phyloP scores from a whole-genome alignment of 1,140 invertebrate species.

The Cylas formicarius region DNA sequence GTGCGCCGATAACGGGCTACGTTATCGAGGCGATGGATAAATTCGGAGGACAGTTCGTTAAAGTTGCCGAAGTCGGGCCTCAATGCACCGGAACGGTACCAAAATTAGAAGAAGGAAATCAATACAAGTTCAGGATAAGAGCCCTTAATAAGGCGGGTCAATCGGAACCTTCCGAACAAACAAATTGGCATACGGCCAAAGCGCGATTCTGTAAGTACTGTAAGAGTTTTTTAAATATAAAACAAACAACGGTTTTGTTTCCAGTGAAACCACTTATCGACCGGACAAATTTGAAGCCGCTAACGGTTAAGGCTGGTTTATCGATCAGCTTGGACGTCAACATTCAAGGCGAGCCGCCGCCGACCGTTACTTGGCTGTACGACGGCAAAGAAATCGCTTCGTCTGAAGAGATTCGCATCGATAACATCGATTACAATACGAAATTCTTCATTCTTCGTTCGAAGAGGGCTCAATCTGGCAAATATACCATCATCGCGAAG shows the following conservation, averaged over 20 bases:
- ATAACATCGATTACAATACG: conserved; percentile 84
- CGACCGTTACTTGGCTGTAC: conserved; percentile 83
- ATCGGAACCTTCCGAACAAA: conserved; percentile 91
- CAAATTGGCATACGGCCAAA: conserved; percentile 92
- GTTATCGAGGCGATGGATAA: conserved; percentile 83
- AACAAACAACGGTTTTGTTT: conserved; percentile 31
- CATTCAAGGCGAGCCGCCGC: conserved; percentile 89
- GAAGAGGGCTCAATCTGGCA: conserved; percentile 77
- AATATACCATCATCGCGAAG: conserved; percentile 84
- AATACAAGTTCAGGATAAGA: conserved; percentile 89
- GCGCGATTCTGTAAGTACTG: conserved; percentile 74
- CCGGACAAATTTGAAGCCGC: conserved; percentile 76
- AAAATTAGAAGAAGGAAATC: conserved; percentile 87
- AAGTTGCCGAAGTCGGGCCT: conserved; percentile 74
- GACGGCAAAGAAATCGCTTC: conserved; percentile 67
- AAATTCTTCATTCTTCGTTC: conserved; percentile 80
- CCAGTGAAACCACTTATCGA: conserved; percentile 89
- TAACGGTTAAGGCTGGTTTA: conserved; percentile 85
- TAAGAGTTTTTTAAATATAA: conserved; percentile 12
- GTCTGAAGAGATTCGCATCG: conserved; percentile 65
- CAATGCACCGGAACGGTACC: conserved; percentile 75
- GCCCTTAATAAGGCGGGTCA: conserved; percentile 95
- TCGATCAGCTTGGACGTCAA: conserved; percentile 87
- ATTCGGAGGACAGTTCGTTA: conserved; percentile 54
- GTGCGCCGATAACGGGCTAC: conserved; percentile 92